phyloP scores from a whole-genome alignment of 2,113 vertebrate genomes.

The Chloroceryle aenea region DNA sequence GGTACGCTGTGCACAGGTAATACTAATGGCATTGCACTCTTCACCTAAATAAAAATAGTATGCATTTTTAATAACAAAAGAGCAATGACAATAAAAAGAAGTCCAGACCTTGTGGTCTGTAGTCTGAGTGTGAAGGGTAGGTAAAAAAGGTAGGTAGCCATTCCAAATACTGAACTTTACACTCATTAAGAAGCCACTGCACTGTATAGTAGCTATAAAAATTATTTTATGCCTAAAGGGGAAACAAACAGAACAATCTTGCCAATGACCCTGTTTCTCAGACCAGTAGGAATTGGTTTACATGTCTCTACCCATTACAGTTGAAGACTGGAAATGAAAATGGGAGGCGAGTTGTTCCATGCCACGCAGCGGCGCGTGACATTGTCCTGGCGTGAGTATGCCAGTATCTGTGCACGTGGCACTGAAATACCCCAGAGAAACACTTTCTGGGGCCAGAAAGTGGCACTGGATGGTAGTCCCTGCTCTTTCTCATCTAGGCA shows the following conservation, averaged over 20 bases:
- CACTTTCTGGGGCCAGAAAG: neutral
- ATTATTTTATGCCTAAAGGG: neutral
- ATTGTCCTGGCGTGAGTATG: no score
- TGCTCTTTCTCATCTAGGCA: neutral
- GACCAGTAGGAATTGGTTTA: neutral
- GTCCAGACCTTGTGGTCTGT: neutral
- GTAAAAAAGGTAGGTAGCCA: neutral
- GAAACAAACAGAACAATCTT: neutral
- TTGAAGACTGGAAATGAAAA: neutral
- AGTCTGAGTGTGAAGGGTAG: neutral
- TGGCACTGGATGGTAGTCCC: neutral
- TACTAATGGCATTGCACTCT: neutral
- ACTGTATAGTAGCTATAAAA: neutral
- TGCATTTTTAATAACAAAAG: neutral
- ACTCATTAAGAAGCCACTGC: neutral
- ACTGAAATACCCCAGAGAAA: neutral
- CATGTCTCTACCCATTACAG: neutral
- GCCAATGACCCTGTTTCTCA: neutral
- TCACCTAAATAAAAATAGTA: neutral
- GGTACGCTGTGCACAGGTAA: neutral
- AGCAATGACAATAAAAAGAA: neutral
- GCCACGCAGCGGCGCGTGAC: neutral
- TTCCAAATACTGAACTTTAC: neutral
- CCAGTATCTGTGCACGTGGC: neutral
- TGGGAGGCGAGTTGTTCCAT: neutral